phyloP scores from a whole-genome alignment of 2,888 invertebrate genomes.

The Frankliniella intonsa region DNA sequence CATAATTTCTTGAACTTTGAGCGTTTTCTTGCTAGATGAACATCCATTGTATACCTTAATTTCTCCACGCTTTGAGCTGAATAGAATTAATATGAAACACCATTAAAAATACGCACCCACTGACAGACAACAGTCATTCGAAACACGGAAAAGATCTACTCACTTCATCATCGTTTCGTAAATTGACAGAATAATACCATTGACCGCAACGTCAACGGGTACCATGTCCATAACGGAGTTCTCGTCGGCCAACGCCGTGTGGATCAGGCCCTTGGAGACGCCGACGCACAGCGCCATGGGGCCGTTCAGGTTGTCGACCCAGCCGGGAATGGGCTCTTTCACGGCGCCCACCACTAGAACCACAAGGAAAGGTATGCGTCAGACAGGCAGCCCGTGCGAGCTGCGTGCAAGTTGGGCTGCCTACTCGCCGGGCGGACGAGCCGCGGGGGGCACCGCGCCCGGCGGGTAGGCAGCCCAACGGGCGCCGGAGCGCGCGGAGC shows the following conservation, averaged over 20 bases:
- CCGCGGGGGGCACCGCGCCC: not conserved
- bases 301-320: slow-evolving; percentile 89
- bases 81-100: not conserved
- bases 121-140: not conserved
- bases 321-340: slow-evolving; percentile 59
- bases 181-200: slow-evolving; percentile 60
- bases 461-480: not conserved
- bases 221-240: slow-evolving; percentile 64
- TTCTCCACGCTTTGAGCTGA: slow-evolving; percentile 28
- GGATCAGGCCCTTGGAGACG: slow-evolving; percentile 69
- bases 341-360: slow-evolving; percentile 27
- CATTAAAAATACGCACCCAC: too few species aligned
- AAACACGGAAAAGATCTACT: slow-evolving; percentile 37
- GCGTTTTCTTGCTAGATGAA: slow-evolving; percentile 44
- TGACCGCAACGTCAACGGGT: slow-evolving; percentile 73
- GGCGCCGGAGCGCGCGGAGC: not conserved
- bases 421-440: not conserved
- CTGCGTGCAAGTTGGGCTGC: not conserved
- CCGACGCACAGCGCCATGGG: slow-evolving; percentile 69
- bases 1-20: slow-evolving; percentile 24
- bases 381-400: not conserved
- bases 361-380: slow-evolving; percentile 16
- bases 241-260: slow-evolving; percentile 59
- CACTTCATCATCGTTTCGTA: slow-evolving; percentile 58
- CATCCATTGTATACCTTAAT: slow-evolving; percentile 75